Evolutionary conservation across 1,140 invertebrate species (phyloP), one percentile per base, ranked within the genome.

Genomic region (Venturia canescens): DNA sequence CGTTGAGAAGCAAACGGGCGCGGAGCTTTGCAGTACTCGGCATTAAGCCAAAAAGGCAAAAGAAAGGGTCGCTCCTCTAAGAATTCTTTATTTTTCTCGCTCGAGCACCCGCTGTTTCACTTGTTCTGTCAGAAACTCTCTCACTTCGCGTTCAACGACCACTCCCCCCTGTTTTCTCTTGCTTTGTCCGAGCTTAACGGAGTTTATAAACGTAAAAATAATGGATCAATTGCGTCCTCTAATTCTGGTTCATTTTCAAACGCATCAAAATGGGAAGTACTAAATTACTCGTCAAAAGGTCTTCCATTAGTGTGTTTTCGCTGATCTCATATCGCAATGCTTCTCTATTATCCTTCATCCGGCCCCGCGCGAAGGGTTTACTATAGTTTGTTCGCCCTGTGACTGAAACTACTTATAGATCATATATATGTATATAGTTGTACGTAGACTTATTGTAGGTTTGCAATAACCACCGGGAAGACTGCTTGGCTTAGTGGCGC

Each of bases 401-500:
- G 60, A 23, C 38, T 13, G 13, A 44, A 44, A 44, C 38, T 44
- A 44, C 38, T 16, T n/a, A 18, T 11, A 57, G 53, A 16, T 16
- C 15, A 63, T 27, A 63, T 27, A 13, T 29, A 13, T 69, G 18
- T 69, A 69, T 69, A 31, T 16, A 21, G 27, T 69, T 31, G 26
- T 1, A 4, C 5, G 66, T 15, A 31, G 13, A 31, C 13, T 69
- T 6, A 29, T 29, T 6, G 66, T 29, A 31, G 66, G 57, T 3
- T 34, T 44, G 44, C 29, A 23, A 63, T 15, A 60, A 76, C 60
- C 31, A 60, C 26, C 31, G 34, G 11, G 75, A 13, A 66, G 75
- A 23, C 75, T 77, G 66, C 75, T 77, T 77, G 75, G 75, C 75
- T 77, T 77, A 77, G 75, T 66, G 60, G 75, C 60, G 75, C 75